Percentiles rank a stretch among this genome's conserved stretches.
Evolutionary conservation across 2,113 vertebrate species (phyloP).

Genomic region (Buteo buteo): DNA sequence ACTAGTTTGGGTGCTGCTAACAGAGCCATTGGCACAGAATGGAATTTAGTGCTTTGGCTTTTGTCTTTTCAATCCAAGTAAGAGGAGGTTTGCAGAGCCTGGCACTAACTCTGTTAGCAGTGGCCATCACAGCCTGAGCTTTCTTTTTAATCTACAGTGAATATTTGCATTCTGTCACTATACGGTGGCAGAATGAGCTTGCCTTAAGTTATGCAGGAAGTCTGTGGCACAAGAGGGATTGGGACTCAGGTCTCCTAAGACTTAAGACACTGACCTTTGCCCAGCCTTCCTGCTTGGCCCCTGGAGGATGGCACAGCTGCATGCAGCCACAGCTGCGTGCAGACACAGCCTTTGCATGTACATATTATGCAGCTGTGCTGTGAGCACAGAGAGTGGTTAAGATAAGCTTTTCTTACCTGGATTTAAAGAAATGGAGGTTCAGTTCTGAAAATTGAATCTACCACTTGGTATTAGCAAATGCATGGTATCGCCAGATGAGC

Average conservation of each 20-base stretch:
- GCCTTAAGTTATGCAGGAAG: not conserved
- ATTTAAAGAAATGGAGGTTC: not conserved
- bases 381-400: not conserved
- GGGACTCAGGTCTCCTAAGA: not conserved
- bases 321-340: not conserved
- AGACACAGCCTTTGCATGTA: not conserved
- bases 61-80: not conserved
- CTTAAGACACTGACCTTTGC: not conserved
- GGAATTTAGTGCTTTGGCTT: not conserved
- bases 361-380: not conserved
- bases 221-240: not conserved
- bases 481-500: not conserved
- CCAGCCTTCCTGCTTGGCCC: not conserved
- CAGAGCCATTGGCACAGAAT: not conserved
- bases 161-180: not conserved
- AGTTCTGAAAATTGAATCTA: not conserved
- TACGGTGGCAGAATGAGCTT: not conserved
- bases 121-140: not conserved
- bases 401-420: not conserved
- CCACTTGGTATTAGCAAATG: not conserved
- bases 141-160: not conserved
- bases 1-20: not conserved
- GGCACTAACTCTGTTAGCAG: not conserved
- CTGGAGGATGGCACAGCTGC: not conserved
- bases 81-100: not conserved